phyloP scores from a whole-genome alignment of 2,888 invertebrate genomes.

The Acanthopleura granulata region DNA sequence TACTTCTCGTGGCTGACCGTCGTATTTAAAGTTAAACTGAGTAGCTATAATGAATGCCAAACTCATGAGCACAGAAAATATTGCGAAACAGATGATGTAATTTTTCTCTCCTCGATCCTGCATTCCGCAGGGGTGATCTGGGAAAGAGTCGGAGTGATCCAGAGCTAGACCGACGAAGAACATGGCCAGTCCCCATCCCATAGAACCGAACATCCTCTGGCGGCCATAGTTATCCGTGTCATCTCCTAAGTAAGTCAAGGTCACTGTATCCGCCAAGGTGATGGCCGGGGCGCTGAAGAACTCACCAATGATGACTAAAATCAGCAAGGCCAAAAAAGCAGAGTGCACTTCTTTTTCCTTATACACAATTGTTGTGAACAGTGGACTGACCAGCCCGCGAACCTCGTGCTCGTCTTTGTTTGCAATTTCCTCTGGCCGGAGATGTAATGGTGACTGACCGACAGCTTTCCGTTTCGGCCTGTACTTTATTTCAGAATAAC shows the following conservation, averaged over 20 bases:
- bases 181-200: constrained; percentile 99
- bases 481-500: not conserved
- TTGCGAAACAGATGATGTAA: constrained; percentile 98
- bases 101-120: constrained; percentile 94
- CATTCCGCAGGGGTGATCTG: constrained; percentile 86
- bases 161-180: constrained; percentile 89
- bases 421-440: constrained; percentile 49
- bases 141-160: constrained; percentile 96
- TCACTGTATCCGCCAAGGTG: constrained; percentile 83
- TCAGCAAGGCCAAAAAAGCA: constrained; percentile 92
- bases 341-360: constrained; percentile 89
- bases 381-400: constrained; percentile 75
- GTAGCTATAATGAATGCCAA: constrained; percentile 93
- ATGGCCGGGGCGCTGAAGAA: constrained; percentile 97
- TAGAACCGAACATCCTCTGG: constrained; percentile 97
- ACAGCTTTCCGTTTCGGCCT: constrained; percentile 17
- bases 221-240: constrained; percentile 83
- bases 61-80: constrained; percentile 96
- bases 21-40: constrained; percentile 78
- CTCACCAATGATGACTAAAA: constrained; percentile 95
- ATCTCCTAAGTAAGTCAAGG: constrained; percentile 80
- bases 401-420: constrained; percentile 46
- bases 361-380: constrained; percentile 95
- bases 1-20: constrained; percentile 43
- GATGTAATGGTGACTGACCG: constrained; percentile 43